Conservation (phyloP, 1,140 invertebrate genomes). For the Pararge aegeria region DNA sequence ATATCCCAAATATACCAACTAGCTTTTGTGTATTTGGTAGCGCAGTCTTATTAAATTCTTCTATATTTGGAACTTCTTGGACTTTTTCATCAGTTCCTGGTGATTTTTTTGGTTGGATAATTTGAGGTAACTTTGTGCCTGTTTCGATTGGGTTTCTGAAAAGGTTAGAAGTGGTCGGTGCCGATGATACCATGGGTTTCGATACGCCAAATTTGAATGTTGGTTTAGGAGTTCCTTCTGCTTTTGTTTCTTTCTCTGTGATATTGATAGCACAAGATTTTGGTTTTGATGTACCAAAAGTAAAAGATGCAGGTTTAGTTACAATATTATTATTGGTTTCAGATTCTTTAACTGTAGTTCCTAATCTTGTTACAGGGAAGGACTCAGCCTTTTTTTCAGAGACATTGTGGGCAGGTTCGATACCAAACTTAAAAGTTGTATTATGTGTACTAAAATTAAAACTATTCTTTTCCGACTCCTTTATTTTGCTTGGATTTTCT, state of each 20-base stretch:
- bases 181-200: conserved; percentile 24
- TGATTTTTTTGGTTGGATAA: conserved; percentile 4
- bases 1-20: conserved; percentile 22
- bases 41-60: neutral
- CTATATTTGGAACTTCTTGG: conserved; percentile 41
- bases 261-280: conserved; percentile 29
- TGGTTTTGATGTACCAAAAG: conserved; percentile 56
- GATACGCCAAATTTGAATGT: conserved; percentile 55
- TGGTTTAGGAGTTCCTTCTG: conserved; percentile 31
- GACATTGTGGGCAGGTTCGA: conserved; percentile 43
- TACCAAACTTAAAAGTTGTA: conserved; percentile 74
- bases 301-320: conserved; percentile 51
- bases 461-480: conserved; percentile 32
- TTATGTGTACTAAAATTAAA: conserved; percentile 53
- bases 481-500: conserved; percentile 78
- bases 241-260: conserved; percentile 23
- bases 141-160: neutral
- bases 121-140: conserved; percentile 10
- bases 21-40: neutral
- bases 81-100: conserved; percentile 34
- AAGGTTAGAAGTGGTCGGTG: conserved; percentile 13
- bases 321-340: conserved; percentile 61
- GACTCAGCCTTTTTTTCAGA: conserved; percentile 10
- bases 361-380: conserved; percentile 26
- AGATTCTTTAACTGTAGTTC: conserved; percentile 32